Evolutionary conservation across 1,140 invertebrate species (phyloP).

Genomic region (Bombus superbus): DNA sequence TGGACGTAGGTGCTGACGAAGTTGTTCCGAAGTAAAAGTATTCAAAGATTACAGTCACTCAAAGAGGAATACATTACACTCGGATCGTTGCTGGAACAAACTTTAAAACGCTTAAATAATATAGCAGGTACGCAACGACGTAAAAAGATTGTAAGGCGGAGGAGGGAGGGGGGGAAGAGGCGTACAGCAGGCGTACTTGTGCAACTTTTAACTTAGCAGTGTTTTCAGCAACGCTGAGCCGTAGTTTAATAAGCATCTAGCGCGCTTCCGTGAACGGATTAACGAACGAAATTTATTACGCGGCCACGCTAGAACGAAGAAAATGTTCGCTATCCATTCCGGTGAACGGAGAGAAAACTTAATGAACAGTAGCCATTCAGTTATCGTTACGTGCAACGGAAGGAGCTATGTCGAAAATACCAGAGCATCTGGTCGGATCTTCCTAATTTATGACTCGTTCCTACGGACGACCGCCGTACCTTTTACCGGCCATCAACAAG

Average conservation of each 20-base stretch:
- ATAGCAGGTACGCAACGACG: neutral
- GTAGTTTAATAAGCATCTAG: constrained; percentile 21
- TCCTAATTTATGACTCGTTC: constrained; percentile 16
- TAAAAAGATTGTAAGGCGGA: neutral
- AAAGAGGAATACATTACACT: no score
- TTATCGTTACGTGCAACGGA: constrained; percentile 8
- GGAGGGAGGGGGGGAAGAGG: no score
- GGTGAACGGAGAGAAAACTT: constrained; percentile 5
- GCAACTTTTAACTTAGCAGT: neutral
- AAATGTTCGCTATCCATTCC: constrained; percentile 23
- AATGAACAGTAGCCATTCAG: constrained; percentile 37
- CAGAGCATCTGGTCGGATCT: neutral
- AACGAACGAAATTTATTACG: constrained; percentile 39
- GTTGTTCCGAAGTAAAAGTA: no score
- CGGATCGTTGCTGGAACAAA: neutral
- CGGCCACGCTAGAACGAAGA: neutral
- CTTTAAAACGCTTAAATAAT: constrained; percentile 3
- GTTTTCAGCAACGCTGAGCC: constrained; percentile 4
- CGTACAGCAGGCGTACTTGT: neutral
- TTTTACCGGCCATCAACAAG: constrained; percentile 13
- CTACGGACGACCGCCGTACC: neutral
- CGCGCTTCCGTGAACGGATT: constrained; percentile 22
- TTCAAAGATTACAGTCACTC: no score
- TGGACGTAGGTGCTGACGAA: no score
- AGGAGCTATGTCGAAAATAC: neutral